Evolutionary conservation across 2,797 vertebrate genomes (phyloP).

Genomic region (Apogon hyalosoma): DNA sequence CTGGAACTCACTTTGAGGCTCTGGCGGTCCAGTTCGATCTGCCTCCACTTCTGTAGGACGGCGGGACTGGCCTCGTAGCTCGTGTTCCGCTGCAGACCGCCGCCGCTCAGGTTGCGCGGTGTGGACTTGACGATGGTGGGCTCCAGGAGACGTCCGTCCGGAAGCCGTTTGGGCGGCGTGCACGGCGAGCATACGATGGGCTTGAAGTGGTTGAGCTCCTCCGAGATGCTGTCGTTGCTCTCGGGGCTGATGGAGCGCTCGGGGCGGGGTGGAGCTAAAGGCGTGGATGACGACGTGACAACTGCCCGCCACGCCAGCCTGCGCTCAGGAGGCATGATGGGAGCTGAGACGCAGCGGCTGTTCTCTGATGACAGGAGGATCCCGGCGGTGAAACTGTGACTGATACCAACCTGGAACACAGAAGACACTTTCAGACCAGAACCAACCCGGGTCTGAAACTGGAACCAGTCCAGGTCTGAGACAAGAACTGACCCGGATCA

Average conservation of each 20-base stretch:
- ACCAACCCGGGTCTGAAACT: no score
- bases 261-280: slow-evolving; percentile 71
- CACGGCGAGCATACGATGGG: slow-evolving; percentile 97
- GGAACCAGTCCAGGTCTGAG: no score
- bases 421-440: no score
- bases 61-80: slow-evolving; percentile 92
- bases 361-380: slow-evolving; percentile 93
- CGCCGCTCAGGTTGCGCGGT: slow-evolving; percentile 90
- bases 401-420: slow-evolving; percentile 66
- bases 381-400: slow-evolving; percentile 84
- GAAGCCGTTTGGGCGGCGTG: slow-evolving; percentile 93
- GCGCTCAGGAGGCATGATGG: slow-evolving; percentile 85
- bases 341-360: slow-evolving; percentile 91
- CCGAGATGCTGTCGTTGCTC: slow-evolving; percentile 98
- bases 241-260: slow-evolving; percentile 95
- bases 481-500: no score
- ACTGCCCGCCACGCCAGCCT: slow-evolving; percentile 76
- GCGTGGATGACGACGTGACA: slow-evolving; percentile 40
- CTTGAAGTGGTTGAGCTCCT: slow-evolving; percentile 98
- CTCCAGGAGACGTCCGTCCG: slow-evolving; percentile 90
- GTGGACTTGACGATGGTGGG: slow-evolving; percentile 95
- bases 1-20: slow-evolving; percentile 89
- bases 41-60: slow-evolving; percentile 95
- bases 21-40: slow-evolving; percentile 94
- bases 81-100: slow-evolving; percentile 88